These are phyloP conservation scores for Zonitis immaculata DNA, from an alignment of 2,888 invertebrate species.

Conservation along the genomic window DNA sequence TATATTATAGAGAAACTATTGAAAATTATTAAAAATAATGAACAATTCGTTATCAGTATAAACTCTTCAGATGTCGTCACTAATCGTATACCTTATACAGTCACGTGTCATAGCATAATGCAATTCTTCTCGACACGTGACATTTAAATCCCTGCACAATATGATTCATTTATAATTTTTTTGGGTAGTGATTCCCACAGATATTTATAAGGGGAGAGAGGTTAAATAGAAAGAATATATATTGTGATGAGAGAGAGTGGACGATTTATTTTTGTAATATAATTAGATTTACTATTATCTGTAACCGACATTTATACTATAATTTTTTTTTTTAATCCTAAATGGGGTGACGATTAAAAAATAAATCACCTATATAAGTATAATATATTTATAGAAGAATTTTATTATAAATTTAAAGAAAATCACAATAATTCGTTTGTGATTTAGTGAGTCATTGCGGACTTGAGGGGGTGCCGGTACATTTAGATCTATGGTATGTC, in stretches of 20 bases:
- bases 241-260: constrained; percentile 30
- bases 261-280: constrained; percentile 46
- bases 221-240: not conserved
- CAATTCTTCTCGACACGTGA: constrained; percentile 41
- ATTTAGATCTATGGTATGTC: no score
- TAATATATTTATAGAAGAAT: no score
- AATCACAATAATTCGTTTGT: not conserved
- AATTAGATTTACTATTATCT: constrained; percentile 43
- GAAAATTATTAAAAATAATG: constrained; percentile 29
- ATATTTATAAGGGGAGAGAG: constrained; percentile 11
- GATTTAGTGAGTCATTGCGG: not conserved
- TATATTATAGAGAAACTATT: no score
- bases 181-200: constrained; percentile 45
- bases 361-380: no score
- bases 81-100: constrained; percentile 45
- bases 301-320: no score
- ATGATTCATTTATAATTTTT: constrained; percentile 45
- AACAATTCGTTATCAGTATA: constrained; percentile 42
- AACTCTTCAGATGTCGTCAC: constrained; percentile 46
- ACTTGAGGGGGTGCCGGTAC: not conserved
- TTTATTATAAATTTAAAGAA: no score
- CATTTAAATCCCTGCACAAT: constrained; percentile 42
- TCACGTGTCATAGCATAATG: constrained; percentile 40
- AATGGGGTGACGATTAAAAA: no score
- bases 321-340: no score